phyloP scores from a whole-genome alignment of 2,888 invertebrate species.

The Tiliacea citrago region DNA sequence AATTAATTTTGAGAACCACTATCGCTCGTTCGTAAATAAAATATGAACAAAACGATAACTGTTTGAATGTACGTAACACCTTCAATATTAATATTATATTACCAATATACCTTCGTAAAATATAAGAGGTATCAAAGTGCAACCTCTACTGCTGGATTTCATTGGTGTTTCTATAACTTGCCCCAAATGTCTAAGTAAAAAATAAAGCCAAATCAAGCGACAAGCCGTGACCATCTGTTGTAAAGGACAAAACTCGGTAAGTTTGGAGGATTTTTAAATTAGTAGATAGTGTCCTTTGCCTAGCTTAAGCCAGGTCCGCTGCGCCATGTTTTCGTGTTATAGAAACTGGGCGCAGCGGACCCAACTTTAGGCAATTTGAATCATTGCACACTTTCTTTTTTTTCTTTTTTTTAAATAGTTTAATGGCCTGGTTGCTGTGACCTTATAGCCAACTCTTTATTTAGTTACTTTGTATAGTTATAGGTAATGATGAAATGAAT shows the following conservation, averaged over 20 bases:
- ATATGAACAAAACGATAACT: not conserved
- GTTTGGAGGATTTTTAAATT: not conserved
- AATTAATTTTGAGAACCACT: conserved; percentile 27
- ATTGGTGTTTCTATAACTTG: not conserved
- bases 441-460: no score
- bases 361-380: not conserved
- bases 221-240: not conserved
- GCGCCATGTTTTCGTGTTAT: no score
- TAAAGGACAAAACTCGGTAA: conserved; percentile 14
- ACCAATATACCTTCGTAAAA: not conserved
- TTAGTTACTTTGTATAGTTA: no score
- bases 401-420: no score
- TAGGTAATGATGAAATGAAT: no score
- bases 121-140: not conserved
- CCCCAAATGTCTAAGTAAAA: not conserved
- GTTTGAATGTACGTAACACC: not conserved
- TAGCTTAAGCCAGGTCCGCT: not conserved
- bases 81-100: no score
- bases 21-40: conserved; percentile 18
- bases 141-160: not conserved
- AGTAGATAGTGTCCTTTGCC: not conserved
- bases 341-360: no score
- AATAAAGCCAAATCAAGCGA: not conserved
- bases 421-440: no score
- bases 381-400: no score